Evolutionary conservation across 2,888 invertebrate genomes (phyloP), one percentile per base, ranked within the genome.

Genomic region (Aleiodes alternator): DNA sequence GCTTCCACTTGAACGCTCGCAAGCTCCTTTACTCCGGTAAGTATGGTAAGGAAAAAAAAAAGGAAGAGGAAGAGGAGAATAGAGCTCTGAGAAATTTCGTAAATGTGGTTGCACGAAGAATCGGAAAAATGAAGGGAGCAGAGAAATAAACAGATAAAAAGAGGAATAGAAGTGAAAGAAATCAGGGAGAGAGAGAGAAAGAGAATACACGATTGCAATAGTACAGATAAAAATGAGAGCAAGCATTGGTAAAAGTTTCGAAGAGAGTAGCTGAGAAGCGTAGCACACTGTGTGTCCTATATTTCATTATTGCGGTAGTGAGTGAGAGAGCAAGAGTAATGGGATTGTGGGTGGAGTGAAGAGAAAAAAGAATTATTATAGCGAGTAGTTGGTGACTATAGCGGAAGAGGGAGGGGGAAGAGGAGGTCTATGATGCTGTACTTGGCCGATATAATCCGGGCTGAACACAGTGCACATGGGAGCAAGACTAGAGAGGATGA

Each of bases 161-260:
- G n/a, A 48, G 34, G 1, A 34, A 73, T 7, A 56, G 4, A 12
- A 57, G 51, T 56, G n/a, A n/a, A 14, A 59, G 69, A 70, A 53
- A 8, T 31, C 53, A 69, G 59, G 23, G 48, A 71, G 23, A 23
- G 23, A 23, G 23, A 23, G 23, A 23, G 55, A 55, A 12, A 16
- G 38, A 66, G 48, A 68, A 61, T 38, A 16, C 48, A 56, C 29
- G 66, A 50, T 43, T 57, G 9, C 53, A 59, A 51, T 34, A 48
- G 48, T 73, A 73, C 55, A 59, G 68, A 69, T 73, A 68, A 57
- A 69, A 57, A 69, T 69, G 57, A 48, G 57, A 51, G 57, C 73
- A 48, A 53, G 48, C 31, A 73, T 68, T 59, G 69, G 68, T 56
- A 59, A 51, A 57, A 57, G 50, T 59, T 57, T 57, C 59, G 9